Base-by-base conservation (phyloP, 2,888 invertebrate species). In the Ephialtes manifestator region DNA sequence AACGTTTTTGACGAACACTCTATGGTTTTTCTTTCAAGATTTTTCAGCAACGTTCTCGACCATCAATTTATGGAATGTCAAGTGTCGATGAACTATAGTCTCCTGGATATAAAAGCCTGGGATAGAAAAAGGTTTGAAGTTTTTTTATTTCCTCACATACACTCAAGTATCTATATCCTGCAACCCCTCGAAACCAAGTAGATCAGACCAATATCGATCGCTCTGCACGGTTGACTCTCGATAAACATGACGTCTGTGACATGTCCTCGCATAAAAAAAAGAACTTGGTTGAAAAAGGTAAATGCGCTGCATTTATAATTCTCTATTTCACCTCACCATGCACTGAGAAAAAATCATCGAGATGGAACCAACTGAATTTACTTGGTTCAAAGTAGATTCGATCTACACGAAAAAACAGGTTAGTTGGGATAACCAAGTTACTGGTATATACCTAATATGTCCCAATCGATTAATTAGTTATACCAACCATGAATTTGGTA, bases 11-110 rank as follows among this genome's bases (percentile, higher is more conserved):
- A 10, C 7, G 13, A 5, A 35, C 5, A 18, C 31, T 51, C 18
- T 10, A 18, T 13, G 11, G 5, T 11, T n/a, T 53, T 70, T 35
- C 48, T 2, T 15, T 15, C 68, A 68, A 48, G 15, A 28, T 48
- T n/a, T 68, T 43, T 13, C 51, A 11, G 18, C 39, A 53, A 28
- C n/a, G 7, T 65, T 68, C 35, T 75, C 24, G 48, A 75, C 20
- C 60, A 60, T 68, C 60, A 70, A 60, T 75, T 70, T 75, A 48
- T 48, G 39, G 28, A 68, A 68, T 63, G 43, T 81, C 78, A 39
- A 48, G 24, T 58, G 46, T 60, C 75, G 43, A 58, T 68, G 28
- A 68, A 48, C 13, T 48, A 20, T 51, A 20, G 20, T 68, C 68
- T 68, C 18, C 18, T 53, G 13, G 31, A 11, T 18, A 53, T 71